Conservation (phyloP, 2,797 vertebrate genomes). For the Acanthiza pusilla region DNA sequence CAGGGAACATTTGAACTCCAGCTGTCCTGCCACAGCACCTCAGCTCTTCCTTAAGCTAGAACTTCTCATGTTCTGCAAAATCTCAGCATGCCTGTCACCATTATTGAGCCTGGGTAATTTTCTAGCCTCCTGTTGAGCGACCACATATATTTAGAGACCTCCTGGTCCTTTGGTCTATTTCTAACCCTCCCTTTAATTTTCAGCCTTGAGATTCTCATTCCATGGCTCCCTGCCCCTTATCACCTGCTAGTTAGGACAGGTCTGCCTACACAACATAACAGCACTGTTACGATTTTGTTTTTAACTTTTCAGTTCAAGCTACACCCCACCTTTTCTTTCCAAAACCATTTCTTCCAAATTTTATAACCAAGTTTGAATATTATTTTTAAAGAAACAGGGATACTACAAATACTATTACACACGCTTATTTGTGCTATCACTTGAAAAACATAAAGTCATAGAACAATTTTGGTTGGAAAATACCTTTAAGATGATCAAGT, state of each 20-base stretch:
- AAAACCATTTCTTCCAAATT: rapidly evolving
- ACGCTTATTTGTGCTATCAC: not conserved
- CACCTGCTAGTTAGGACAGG: not conserved
- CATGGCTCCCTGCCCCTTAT: not conserved
- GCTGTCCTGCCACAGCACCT: not conserved
- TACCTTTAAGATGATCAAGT: not conserved
- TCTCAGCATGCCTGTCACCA: not conserved
- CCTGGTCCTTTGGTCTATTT: not conserved
- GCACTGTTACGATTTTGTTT: rapidly evolving
- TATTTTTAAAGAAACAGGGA: not conserved
- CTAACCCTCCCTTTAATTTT: not conserved
- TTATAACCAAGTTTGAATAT: not conserved
- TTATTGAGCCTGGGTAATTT: not conserved
- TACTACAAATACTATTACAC: not conserved
- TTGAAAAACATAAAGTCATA: not conserved
- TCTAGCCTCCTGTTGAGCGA: not conserved
- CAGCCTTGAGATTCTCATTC: not conserved
- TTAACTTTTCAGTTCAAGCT: not conserved
- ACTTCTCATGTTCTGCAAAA: not conserved
- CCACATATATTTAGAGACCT: not conserved
- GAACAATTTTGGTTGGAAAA: not conserved
- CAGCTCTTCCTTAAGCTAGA: not conserved
- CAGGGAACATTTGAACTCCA: rapidly evolving
- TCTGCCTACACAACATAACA: not conserved
- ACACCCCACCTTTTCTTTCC: not conserved